Evolutionary conservation across 2,797 vertebrate species (phyloP), one percentile per base, ranked within the genome.

Genomic region (Syngnathus acus): DNA sequence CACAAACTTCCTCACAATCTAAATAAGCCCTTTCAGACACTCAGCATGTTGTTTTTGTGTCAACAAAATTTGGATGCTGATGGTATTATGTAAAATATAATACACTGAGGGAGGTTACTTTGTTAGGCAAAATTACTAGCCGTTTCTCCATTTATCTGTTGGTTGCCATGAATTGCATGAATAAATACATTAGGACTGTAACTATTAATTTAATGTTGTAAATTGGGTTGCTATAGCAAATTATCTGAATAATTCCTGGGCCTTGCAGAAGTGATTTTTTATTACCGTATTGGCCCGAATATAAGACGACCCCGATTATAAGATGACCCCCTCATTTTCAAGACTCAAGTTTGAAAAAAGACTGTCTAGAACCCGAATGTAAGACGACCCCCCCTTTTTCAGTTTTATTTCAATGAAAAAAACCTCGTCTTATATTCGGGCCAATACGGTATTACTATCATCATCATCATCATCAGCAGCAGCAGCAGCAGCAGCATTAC

Each of bases 1-100:
- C 61, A 53, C 71, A 85, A 83, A 82, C 69, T 77, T 80, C 67
- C 64, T 66, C 42, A 26, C 76, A 81, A 73, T 77, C 66, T 65
- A 76, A 73, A 9, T 37, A 62, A 69, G 16, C 43, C 55, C 67
- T 76, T 82, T 79, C 64, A 77, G 66, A 53, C 58, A 3, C 76
- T 32, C 83, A 78, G 77, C 78, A 45, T 65, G 79, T 70, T 65
- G 47, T 16, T 38, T 58, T 37, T 58, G 26, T 32, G 26, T 58
- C 55, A 58, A 58, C 14, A 38, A 38, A 58, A 38, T 58, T 58
- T 58, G 9, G 55, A 58, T 38, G 55, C 32, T 37, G 14, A 58
- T 58, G 11, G 54, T 5, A 26, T 1, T 23, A 0, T 11, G 10
- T 9, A 9, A 23, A 10, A 5, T 11, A 14, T 32, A 23, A 37